Evolutionary conservation across 2,888 invertebrate species (phyloP), one percentile per base, ranked within the genome.

Genomic region (Thyatira batis): DNA sequence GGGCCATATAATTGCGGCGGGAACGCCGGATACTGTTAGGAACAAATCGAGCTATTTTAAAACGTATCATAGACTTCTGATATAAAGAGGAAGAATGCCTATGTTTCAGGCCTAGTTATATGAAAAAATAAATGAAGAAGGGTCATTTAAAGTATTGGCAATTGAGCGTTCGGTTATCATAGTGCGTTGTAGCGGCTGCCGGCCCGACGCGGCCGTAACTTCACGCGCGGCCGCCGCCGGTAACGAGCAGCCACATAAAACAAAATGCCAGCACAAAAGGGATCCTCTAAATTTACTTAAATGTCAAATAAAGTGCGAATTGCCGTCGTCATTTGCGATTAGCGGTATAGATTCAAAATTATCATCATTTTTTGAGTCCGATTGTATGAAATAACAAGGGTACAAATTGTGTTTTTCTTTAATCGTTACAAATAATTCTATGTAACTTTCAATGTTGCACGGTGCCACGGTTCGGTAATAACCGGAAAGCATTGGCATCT

Each of bases 231-330:
- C 85, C 87, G 90, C 78, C 82, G 87, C 78, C 83, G 77, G 89
- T 92, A 92, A 92, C 91, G 90, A 92, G 91, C 85, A 77, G 78
- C 81, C 85, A 82, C 89, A 90, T 91, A 91, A 91, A 91, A 90
- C 88, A 89, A 91, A 91, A 92, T 91, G 89, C 90, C 90, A 89
- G 85, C 82, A 75, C 77, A 80, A 80, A 79, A 82, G 86, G 87
- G 85, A 85, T 87, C 85, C 85, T 85, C 85, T 84, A 85, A 88
- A 89, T 88, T 88, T 83, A 87, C 88, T 87, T 89, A 88, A 89
- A 89, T 89, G 89, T 89, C 88, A 88, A 87, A 88, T 88, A 91
- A 89, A 88, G 89, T 88, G 89, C 79, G 85, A 90, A 92, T 89
- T 82, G 85, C 84, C 23, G 87, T 78, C 84, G 85, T 83, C 87